Evolutionary conservation across 2,113 vertebrate species (phyloP), one percentile per base, ranked within the genome.

Genomic region (Zapornia atra): DNA sequence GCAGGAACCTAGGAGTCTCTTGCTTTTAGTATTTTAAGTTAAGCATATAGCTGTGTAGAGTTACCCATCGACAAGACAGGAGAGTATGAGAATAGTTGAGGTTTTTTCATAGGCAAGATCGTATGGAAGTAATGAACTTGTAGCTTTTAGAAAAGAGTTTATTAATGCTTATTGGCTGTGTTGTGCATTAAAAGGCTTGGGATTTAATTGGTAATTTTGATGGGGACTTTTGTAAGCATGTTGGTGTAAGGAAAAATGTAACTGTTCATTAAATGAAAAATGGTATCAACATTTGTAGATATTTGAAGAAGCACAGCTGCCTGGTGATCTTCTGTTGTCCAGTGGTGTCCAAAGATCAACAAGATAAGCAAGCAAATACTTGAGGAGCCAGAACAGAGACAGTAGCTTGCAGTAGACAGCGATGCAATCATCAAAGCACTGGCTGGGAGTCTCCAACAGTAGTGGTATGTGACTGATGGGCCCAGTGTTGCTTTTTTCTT

Each of bases 321-420:
- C 22, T 38, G 21, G 36, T 71, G 22, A 51, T 76, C 53, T 75
- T 15, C 50, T 78, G 11, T 29, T 90, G 28, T 11, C 29, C 17
- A 10, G 36, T 22, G 31, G 31, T 46, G 9, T 46, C 71, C 54
- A 77, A 69, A 53, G 59, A n/a, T 48, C 44, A 19, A 3, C 4
- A 33, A 69, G 34, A 50, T 68, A 2, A 48, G 15, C 0, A 1
- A 76, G 18, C n/a, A 75, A 33, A 18, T 71, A 22, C 26, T 4
- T 70, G 80, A 66, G 66, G 51, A 93, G 54, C 50, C 64, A 57
- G 44, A 83, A 3, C 10, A 48, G 64, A 84, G 54, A 44, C 12
- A 9, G 17, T 28, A 31, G 11, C 14, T 68, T 56, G 29, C 66
- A 46, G 7, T 0, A 7, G 1, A 17, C 46, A n/a, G 31, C 0